phyloP scores from a whole-genome alignment of 2,797 vertebrate species.

The Phylloscopus collybita region DNA sequence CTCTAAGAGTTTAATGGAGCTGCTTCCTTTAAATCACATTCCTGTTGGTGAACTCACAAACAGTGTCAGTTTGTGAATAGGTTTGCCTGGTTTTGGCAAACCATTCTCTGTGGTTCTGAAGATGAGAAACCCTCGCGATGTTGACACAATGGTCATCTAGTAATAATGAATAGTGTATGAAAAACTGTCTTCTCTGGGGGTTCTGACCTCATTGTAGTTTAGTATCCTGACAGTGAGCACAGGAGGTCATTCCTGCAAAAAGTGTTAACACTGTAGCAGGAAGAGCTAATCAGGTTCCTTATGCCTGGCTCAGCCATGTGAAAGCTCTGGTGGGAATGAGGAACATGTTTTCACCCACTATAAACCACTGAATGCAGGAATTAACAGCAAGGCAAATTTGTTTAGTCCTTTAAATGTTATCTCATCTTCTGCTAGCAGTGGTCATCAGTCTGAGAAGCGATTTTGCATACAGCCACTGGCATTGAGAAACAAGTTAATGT shows the following conservation, averaged over 20 bases:
- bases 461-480: background rate
- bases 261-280: background rate
- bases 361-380: background rate
- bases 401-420: background rate
- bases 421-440: background rate
- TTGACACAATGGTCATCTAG: background rate
- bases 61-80: too few relatives aligned
- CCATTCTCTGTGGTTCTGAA: background rate
- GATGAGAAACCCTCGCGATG: background rate
- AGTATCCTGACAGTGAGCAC: background rate
- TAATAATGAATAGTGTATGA: background rate
- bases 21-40: background rate
- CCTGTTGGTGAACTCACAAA: background rate
- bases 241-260: background rate
- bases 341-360: background rate
- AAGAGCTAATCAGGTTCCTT: background rate
- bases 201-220: background rate
- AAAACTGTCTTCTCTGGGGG: background rate
- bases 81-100: background rate
- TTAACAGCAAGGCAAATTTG: conserved; percentile 6
- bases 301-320: background rate
- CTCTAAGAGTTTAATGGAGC: background rate
- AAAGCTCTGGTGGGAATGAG: background rate
- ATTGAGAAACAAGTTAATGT: background rate
- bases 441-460: background rate